A percentile compares a stretch with the other conserved stretches of the same genome.
These are phyloP conservation scores for Epinotia ramella DNA, from an alignment of 2,888 invertebrate species.

Conservation along the genomic window DNA sequence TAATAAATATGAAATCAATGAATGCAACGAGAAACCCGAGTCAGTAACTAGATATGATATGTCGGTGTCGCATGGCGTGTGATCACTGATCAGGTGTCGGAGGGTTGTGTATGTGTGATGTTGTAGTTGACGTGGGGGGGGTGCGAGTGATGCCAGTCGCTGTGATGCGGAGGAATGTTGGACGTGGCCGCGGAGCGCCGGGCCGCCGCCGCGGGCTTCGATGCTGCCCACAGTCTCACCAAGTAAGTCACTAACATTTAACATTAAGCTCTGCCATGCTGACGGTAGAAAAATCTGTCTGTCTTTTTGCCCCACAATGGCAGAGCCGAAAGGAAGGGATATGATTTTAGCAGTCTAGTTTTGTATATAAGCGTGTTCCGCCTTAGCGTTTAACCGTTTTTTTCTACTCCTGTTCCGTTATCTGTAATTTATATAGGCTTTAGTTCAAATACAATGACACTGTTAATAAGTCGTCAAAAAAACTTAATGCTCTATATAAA, in stretches of 20 bases:
- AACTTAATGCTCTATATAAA: too few relatives aligned
- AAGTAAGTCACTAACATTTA: constrained; percentile 68
- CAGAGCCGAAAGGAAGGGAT: too few relatives aligned
- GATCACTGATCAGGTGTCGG: constrained; percentile 46
- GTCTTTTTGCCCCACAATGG: too few relatives aligned
- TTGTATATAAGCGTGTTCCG: too few relatives aligned
- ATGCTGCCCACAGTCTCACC: constrained; percentile 75
- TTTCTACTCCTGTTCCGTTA: too few relatives aligned
- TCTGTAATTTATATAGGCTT: too few relatives aligned
- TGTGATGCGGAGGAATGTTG: constrained; percentile 85
- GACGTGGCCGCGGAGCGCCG: constrained; percentile 84
- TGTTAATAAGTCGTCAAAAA: too few relatives aligned
- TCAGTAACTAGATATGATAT: constrained; percentile 43
- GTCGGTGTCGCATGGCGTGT: constrained; percentile 48
- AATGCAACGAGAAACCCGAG: constrained; percentile 28
- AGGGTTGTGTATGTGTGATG: constrained; percentile 64
- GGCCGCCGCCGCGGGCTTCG: constrained; percentile 76
- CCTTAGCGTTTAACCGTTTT: too few relatives aligned
- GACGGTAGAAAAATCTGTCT: not conserved
- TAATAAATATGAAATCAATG: constrained; percentile 37
- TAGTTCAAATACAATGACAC: too few relatives aligned
- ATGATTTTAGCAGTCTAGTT: too few relatives aligned
- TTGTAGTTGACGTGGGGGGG: constrained; percentile 65
- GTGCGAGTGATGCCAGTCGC: constrained; percentile 80
- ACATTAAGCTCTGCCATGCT: not conserved